Conservation (phyloP, 2,888 invertebrate species). For the Pecten maximus region DNA sequence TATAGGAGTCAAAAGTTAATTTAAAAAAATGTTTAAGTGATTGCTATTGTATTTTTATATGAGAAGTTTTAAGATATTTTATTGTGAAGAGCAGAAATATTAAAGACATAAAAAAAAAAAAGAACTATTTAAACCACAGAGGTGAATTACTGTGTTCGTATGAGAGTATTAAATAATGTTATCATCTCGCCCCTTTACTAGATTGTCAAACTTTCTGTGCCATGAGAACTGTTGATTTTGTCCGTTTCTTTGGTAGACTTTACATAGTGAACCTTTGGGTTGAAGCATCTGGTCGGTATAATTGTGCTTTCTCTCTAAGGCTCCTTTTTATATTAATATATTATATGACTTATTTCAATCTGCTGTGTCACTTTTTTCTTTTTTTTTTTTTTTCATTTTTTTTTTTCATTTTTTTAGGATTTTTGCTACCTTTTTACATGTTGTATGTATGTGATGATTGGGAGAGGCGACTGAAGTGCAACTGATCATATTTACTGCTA, state of each 20-base stretch:
- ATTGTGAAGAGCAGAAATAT: conserved; percentile 48
- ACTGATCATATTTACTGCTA: neutral
- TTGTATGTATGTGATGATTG: conserved; percentile 12
- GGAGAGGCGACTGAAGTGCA: neutral
- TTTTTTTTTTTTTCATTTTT: neutral
- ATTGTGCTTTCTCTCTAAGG: neutral
- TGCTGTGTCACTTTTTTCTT: neutral
- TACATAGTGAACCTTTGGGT: neutral
- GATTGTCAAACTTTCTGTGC: conserved; percentile 4
- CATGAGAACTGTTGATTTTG: neutral
- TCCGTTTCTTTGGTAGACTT: neutral
- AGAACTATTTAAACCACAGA: neutral
- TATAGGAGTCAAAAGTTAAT: conserved; percentile 26
- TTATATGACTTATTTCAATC: conserved; percentile 16
- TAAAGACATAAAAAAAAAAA: neutral
- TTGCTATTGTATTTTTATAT: conserved; percentile 59
- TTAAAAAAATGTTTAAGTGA: conserved; percentile 42
- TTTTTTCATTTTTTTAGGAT: neutral
- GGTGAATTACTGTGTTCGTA: conserved; percentile 17
- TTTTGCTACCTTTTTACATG: conserved; percentile 35
- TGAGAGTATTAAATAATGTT: neutral
- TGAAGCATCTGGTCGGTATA: neutral
- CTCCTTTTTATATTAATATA: conserved; percentile 24
- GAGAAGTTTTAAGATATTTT: conserved; percentile 62
- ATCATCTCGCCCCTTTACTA: conserved; percentile 8